A percentile compares a stretch with the other conserved stretches of the same genome.
Conservation (phyloP, 2,888 invertebrate genomes). For the Spisula solida region DNA sequence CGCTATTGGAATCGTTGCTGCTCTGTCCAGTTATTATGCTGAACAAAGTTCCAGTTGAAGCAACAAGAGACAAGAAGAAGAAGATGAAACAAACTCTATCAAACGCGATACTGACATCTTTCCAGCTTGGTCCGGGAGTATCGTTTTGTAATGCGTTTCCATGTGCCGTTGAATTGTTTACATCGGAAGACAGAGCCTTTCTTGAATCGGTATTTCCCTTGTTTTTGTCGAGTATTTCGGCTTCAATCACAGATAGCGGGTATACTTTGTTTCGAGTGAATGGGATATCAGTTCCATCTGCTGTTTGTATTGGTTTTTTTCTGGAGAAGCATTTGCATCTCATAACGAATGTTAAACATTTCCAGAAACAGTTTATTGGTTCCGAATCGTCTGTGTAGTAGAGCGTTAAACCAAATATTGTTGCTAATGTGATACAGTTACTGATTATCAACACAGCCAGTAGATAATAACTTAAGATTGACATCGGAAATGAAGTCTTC, state of each 20-base stretch:
- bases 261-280: background rate
- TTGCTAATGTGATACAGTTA: constrained; percentile 8
- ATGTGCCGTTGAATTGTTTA: background rate
- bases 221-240: background rate
- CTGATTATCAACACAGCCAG: background rate
- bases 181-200: background rate
- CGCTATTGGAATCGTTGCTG: background rate
- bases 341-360: background rate
- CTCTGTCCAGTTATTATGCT: background rate
- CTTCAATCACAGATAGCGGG: background rate
- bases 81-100: background rate
- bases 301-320: background rate
- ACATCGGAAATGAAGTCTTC: constrained; percentile 24
- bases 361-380: background rate
- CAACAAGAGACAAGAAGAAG: background rate
- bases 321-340: background rate
- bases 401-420: background rate
- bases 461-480: constrained; percentile 18
- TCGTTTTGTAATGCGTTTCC: background rate
- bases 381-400: background rate
- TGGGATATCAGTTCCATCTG: background rate
- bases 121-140: background rate
- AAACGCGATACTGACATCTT: background rate
- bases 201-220: background rate
- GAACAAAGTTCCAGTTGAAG: background rate